Conservation (phyloP, 2,113 vertebrate genomes). For the Rhinopomastus cyanomelas region DNA sequence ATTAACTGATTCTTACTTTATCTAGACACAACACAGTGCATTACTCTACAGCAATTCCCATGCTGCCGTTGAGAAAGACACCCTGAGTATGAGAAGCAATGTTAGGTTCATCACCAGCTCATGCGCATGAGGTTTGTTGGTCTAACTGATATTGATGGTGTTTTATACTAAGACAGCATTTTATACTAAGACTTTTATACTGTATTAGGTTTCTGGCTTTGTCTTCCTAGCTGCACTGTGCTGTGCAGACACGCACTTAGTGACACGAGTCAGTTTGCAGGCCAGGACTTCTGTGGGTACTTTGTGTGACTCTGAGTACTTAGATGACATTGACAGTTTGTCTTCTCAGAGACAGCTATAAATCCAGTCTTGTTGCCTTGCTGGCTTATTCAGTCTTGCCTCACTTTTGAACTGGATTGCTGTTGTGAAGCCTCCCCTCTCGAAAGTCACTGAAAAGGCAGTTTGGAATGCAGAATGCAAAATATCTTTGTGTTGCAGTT, state of each 20-base stretch:
- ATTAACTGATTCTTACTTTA: neutral
- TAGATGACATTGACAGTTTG: slow-evolving; percentile 41
- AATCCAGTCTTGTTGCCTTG: slow-evolving; percentile 14
- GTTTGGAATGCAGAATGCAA: slow-evolving; percentile 1
- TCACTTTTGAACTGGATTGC: slow-evolving; percentile 29
- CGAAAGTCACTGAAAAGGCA: slow-evolving; percentile 27
- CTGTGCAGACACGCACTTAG: neutral
- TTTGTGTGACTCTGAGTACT: neutral
- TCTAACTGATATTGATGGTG: neutral
- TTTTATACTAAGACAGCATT: neutral
- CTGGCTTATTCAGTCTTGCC: neutral
- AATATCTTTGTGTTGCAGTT: too few species aligned
- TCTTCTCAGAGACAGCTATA: slow-evolving; percentile 26
- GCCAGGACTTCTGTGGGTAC: neutral
- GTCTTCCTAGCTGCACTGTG: neutral
- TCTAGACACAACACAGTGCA: neutral
- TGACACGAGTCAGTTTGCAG: neutral
- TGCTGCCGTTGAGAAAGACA: neutral
- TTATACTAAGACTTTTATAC: neutral
- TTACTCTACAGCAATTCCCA: neutral
- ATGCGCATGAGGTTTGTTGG: neutral
- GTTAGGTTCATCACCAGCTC: neutral
- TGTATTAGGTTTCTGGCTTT: neutral
- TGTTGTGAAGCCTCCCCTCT: neutral
- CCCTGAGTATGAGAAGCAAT: neutral